Conservation (phyloP, 2,888 invertebrate species). For the Andrena fulva region DNA sequence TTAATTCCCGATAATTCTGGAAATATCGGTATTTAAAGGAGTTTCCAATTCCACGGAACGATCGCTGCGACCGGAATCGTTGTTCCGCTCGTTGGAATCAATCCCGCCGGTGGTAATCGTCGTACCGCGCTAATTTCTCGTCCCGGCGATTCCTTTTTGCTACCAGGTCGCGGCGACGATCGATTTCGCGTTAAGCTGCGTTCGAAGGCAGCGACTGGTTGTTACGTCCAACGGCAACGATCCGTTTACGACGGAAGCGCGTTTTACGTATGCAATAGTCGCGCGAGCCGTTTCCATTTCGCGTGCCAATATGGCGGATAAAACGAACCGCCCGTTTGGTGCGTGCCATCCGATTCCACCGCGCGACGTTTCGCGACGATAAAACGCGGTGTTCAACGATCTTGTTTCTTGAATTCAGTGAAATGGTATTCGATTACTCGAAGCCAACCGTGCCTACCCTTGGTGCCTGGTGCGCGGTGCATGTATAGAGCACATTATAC, state of each 20-base stretch:
- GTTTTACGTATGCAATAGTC: conserved; percentile 38
- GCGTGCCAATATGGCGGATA: conserved; percentile 42
- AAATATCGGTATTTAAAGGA: conserved; percentile 43
- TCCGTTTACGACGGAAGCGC: conserved; percentile 49
- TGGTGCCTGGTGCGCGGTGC: neutral
- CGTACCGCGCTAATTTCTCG: conserved; percentile 39
- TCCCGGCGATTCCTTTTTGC: conserved; percentile 42
- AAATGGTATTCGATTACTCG: neutral
- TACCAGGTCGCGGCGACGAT: conserved; percentile 19
- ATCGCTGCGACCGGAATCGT: neutral
- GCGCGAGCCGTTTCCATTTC: conserved; percentile 42
- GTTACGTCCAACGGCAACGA: conserved; percentile 38
- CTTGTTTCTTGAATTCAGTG: neutral
- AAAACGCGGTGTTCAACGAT: neutral
- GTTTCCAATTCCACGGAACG: conserved; percentile 36
- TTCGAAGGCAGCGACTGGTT: conserved; percentile 13
- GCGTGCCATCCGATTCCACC: conserved; percentile 23
- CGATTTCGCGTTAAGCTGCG: conserved; percentile 56
- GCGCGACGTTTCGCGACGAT: neutral
- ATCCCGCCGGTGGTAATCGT: conserved; percentile 48
- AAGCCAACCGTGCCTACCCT: neutral
- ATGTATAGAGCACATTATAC: neutral
- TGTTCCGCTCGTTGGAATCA: conserved; percentile 54
- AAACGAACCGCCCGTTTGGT: conserved; percentile 26
- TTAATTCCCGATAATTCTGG: conserved; percentile 35